Evolutionary conservation across 2,113 vertebrate species (phyloP), one percentile per base, ranked within the genome.

Genomic region (Ahaetulla prasina): DNA sequence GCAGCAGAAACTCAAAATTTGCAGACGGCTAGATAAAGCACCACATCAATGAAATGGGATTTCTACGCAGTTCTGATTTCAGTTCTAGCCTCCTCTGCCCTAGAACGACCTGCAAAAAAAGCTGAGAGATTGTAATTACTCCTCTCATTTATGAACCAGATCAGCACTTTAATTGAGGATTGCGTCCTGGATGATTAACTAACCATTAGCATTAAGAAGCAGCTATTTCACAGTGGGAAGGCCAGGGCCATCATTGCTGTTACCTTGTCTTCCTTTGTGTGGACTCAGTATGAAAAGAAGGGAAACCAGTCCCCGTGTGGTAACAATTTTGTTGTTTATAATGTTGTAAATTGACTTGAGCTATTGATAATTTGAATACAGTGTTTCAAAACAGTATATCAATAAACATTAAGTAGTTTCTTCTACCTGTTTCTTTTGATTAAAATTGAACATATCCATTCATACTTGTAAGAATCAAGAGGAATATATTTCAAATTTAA

Each of bases 401-500:
- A 88, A 74, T 80, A 47, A 47, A 20, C 8, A 88, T 54, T 92
- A 88, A 84, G 94, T 85, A 89, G 25, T 89, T 95, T 80, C 68
- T 0, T 20, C 49, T 10, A 11, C 0, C 45, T 16, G 63, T 63
- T 2, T 25, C 39, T n/a, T 25, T 49, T 35, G 9, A 54, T 50
- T 3, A 2, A 0, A 25, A 60, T 45, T 35, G 53, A 89, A 57
- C 11, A 50, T 30, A 2, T 3, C 12, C 8, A 1, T 0, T 39
- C 86, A 39, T 25, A 25, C 20, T 85, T 0, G 1, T 18, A 20
- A 92, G 27, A 50, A 85, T 1, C 85, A 84, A 4, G 43, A 93
- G 88, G 14, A 43, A 87, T 89, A 89, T 4, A 68, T 93, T 95
- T 91, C 45, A 54, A 80, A 50, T 54, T 4, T n/a, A 35, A 47